Evolutionary conservation across 2,888 invertebrate species (phyloP), one percentile per base, ranked within the genome.

Genomic region (Chymomyza procnemis): DNA sequence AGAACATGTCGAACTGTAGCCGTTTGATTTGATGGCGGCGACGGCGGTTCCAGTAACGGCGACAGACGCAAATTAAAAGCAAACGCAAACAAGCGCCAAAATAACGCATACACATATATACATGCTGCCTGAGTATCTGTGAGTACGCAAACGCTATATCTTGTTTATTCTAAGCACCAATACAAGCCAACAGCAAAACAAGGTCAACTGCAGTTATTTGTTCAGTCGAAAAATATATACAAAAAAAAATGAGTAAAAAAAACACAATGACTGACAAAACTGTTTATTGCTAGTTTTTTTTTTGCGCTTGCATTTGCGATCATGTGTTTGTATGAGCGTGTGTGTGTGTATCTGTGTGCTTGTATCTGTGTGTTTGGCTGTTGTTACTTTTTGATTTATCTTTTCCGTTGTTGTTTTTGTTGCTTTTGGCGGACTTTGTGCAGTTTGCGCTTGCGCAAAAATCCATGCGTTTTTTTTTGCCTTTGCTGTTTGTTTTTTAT

Each of bases 131-230:
- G 1, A 21, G 66, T 41, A 30, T 46, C 26, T 57, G 66, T 61
- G 66, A 48, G 61, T 66, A 57, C 56, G 52, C 14, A 47, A n/a
- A 52, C 3, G 65, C 65, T 71, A 66, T 81, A 85, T 85, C 86
- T 85, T 85, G 81, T 80, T 85, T 81, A 78, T 82, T 84, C 85
- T 84, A 86, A 79, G 73, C 66, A 79, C 79, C 57, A 71, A 87
- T 66, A 82, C 85, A 72, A 22, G 69, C 63, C 63, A 73, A 71
- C 58, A 55, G 56, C 75, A 69, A 83, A 85, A 87, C 84, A 85
- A 85, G 84, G 84, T 87, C 84, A 85, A 85, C 83, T 85, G 87
- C 87, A 87, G 86, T 85, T 84, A 85, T 84, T 85, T 87, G 76
- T 69, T 70, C 66, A 79, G 68, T 68, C 79, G 60, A 54, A 54